These are phyloP conservation scores for Epistrophe eligans DNA, from an alignment of 2,888 invertebrate genomes.

Conservation along the genomic window DNA sequence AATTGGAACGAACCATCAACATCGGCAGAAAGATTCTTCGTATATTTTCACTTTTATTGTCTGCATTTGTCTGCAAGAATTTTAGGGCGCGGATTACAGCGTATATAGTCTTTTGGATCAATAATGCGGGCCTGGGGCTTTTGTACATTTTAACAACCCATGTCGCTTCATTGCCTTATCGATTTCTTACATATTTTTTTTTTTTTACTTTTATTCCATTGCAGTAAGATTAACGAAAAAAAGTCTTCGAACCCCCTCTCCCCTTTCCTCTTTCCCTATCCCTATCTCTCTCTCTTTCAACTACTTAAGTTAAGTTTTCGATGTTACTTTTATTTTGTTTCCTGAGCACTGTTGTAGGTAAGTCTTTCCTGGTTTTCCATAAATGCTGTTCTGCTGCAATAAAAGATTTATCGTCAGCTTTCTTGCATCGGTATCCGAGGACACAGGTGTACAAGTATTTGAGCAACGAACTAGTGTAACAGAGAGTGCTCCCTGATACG, in stretches of 20 bases:
- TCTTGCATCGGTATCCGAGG: constrained; percentile 52
- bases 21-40: too few species aligned
- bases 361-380: constrained; percentile 53
- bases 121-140: neutral
- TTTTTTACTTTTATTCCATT: constrained; percentile 12
- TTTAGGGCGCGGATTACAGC: neutral
- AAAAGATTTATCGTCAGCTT: constrained; percentile 67
- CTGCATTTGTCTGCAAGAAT: too few species aligned
- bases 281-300: neutral
- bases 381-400: constrained; percentile 36
- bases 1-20: too few species aligned
- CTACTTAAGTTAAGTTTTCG: constrained; percentile 27
- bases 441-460: constrained; percentile 58
- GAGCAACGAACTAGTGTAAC: constrained; percentile 13
- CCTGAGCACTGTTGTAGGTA: constrained; percentile 29
- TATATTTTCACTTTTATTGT: too few species aligned
- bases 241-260: constrained; percentile 16
- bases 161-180: constrained; percentile 69
- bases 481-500: neutral
- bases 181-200: constrained; percentile 40
- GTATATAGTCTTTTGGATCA: neutral
- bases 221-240: constrained; percentile 43
- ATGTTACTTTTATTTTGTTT: constrained; percentile 55
- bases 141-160: constrained; percentile 9
- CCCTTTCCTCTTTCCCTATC: too few species aligned